Evolutionary conservation across 2,888 invertebrate species (phyloP), one percentile per base, ranked within the genome.

Genomic region (Elmis aenea): DNA sequence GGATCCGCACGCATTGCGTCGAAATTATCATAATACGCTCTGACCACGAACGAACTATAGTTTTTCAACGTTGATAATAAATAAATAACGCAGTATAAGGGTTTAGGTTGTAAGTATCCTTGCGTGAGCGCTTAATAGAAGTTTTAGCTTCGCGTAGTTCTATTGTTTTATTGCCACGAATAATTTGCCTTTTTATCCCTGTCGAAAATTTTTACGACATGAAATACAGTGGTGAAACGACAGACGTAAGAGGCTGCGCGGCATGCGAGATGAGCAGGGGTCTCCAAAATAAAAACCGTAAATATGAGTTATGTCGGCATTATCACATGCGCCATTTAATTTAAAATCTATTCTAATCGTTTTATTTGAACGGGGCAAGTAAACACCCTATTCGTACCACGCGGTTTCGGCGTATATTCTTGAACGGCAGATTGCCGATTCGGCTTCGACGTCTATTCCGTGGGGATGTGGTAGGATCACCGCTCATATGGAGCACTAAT

Each of bases 241-340:
- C n/a, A n/a, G n/a, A n/a, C n/a, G n/a, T n/a, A 39, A 42, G 38
- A 42, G 33, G 38, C 35, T 35, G 40, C 42, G 36, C 45, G 35
- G 42, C 26, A 33, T 38, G 28, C 28, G 35, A 38, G 40, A 35
- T 35, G 48, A 42, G 30, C 39, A 34, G 26, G 31, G 34, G 23
- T 24, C 34, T 14, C 27, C 30, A 32, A 47, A 50, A 54, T 51
- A 60, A 63, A 60, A 64, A 60, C 58, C 57, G 61, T 61, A 63
- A 63, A 64, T 64, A 66, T 67, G 65, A 66, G 59, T 66, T 66
- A 66, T 66, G 62, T 40, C 53, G 61, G 60, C 66, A 62, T 65
- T 63, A 66, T 65, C 63, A 62, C 62, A 66, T 64, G 67, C 61
- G 57, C 65, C 64, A 68, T 66, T 68, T 66, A 67, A 62, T 64